Conservation (phyloP, 64 coral and sea anemone species). For the Exaiptasia diaphana region DNA sequence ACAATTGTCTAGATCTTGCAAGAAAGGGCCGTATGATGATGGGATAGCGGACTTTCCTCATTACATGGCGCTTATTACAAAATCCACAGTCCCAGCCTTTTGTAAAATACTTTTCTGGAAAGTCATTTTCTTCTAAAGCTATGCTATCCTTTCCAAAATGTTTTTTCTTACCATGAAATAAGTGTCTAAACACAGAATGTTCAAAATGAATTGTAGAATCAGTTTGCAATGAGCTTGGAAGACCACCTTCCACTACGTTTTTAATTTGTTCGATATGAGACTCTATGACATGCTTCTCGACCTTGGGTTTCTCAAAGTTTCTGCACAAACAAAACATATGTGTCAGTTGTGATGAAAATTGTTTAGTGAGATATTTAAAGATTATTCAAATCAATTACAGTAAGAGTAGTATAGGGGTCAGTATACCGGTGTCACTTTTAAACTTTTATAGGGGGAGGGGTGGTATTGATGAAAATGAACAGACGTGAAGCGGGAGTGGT, state of each 20-base stretch:
- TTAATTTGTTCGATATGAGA: neutral
- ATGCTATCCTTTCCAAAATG: slow-evolving; percentile 7
- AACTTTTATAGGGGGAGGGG: too few relatives aligned
- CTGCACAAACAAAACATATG: neutral
- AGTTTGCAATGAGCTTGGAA: neutral
- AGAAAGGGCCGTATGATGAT: slow-evolving; percentile 1
- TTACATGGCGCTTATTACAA: slow-evolving; percentile 5
- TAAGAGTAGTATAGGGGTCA: too few relatives aligned
- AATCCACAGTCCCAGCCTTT: slow-evolving; percentile 4
- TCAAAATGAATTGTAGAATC: neutral
- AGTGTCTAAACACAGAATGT: slow-evolving; percentile 2
- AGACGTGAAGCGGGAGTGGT: too few relatives aligned
- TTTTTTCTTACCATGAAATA: neutral
- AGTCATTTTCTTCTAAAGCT: slow-evolving; percentile 8
- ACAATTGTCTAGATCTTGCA: slow-evolving; percentile 1
- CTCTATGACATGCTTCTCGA: neutral
- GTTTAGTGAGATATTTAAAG: too few relatives aligned
- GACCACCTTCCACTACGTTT: slow-evolving; percentile 1
- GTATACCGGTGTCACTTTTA: too few relatives aligned
- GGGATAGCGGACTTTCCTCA: neutral
- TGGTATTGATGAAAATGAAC: too few relatives aligned
- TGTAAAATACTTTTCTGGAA: neutral
- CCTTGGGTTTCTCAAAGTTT: neutral
- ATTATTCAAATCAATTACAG: too few relatives aligned
- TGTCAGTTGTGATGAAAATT: too few relatives aligned